Conservation (phyloP, 2,888 invertebrate species). For the Cerceris rybyensis region DNA sequence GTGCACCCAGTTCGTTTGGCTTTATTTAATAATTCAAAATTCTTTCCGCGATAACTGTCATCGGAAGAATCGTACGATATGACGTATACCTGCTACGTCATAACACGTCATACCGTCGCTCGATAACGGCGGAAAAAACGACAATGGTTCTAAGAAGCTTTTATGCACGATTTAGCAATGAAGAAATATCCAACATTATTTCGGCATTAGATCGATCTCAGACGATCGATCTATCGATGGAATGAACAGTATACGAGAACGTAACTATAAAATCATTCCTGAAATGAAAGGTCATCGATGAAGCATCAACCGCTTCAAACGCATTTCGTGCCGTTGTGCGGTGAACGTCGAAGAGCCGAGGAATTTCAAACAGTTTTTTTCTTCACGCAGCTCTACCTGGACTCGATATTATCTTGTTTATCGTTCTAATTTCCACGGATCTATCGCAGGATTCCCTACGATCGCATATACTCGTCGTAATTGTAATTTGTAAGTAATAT, state of each 20-base stretch:
- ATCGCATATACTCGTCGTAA: constrained; percentile 1
- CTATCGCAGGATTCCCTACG: constrained; percentile 12
- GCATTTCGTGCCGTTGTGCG: constrained; percentile 36
- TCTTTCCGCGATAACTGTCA: no score
- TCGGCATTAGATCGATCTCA: no score
- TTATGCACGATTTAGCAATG: no score
- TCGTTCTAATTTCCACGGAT: constrained; percentile 8
- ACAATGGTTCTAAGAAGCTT: background rate
- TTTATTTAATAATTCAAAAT: no score
- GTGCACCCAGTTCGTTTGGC: no score
- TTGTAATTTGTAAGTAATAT: constrained; percentile 37
- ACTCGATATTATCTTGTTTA: constrained; percentile 16
- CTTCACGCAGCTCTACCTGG: constrained; percentile 16
- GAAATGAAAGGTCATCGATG: constrained; percentile 21
- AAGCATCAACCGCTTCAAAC: constrained; percentile 8
- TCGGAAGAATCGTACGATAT: constrained; percentile 33
- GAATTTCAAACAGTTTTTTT: constrained; percentile 54
- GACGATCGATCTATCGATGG: no score
- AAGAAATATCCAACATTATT: no score
- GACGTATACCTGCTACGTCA: constrained; percentile 39
- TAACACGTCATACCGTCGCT: constrained; percentile 16
- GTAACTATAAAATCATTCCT: background rate
- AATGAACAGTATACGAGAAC: no score
- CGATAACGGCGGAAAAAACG: constrained; percentile 16
- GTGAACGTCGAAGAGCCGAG: constrained; percentile 25